Evolutionary conservation across 2,113 vertebrate species (phyloP).

Genomic region (Amia ocellicauda): DNA sequence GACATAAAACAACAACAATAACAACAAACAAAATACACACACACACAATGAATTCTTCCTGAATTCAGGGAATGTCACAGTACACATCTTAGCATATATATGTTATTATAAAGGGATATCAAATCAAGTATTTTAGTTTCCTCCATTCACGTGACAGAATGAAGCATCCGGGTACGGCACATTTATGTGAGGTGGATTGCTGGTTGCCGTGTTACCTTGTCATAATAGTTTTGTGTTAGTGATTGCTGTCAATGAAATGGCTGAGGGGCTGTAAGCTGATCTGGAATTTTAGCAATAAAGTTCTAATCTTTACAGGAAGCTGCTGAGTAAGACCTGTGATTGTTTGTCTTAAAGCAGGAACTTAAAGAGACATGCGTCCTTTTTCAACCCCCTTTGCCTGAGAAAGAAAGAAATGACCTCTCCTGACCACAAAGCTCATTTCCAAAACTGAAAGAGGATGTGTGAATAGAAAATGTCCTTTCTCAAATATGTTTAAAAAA

Average conservation of each 20-base stretch:
- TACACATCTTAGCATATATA: no score
- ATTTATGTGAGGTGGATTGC: not conserved
- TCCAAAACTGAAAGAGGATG: slow-evolving; percentile 14
- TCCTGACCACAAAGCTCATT: slow-evolving; percentile 1
- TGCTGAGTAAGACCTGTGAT: slow-evolving; percentile 45
- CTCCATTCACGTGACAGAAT: no score
- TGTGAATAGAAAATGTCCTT: not conserved
- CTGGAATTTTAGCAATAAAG: slow-evolving; percentile 79
- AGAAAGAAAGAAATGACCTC: not conserved
- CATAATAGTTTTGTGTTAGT: slow-evolving; percentile 56
- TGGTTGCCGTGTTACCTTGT: slow-evolving; percentile 42
- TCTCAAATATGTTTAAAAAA: no score
- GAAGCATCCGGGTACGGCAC: no score
- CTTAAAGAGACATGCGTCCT: not conserved
- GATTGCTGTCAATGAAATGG: slow-evolving; percentile 38
- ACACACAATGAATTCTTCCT: no score
- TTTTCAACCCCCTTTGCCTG: not conserved
- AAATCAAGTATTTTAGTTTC: no score
- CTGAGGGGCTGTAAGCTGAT: slow-evolving; percentile 66
- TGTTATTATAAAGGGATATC: no score
- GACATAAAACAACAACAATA: no score
- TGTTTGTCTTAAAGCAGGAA: slow-evolving; percentile 16
- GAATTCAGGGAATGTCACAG: no score
- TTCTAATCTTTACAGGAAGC: slow-evolving; percentile 65
- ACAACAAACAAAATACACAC: no score